Evolutionary conservation across 2,113 vertebrate species (phyloP).

Genomic region (Zosterops lateralis): DNA sequence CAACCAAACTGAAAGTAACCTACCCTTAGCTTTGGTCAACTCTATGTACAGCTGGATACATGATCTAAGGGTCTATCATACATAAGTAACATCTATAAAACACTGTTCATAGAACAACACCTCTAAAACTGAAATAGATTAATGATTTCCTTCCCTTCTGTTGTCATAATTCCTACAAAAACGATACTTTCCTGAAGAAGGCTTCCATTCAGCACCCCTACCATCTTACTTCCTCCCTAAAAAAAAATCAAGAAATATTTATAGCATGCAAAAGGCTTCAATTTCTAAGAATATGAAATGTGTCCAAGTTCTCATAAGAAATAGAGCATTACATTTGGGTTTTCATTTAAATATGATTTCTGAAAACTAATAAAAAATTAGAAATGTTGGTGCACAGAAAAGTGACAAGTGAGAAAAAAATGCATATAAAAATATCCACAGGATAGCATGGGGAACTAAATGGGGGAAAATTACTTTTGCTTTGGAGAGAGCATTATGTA

Average conservation of each 20-base stretch:
- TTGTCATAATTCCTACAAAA: not conserved
- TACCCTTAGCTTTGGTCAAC: not conserved
- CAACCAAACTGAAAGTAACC: not conserved
- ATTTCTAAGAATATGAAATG: not conserved
- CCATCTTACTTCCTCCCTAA: not conserved
- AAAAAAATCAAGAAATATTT: not conserved
- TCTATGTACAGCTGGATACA: not conserved
- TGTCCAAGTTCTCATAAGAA: not conserved
- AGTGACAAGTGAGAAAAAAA: constrained; percentile 44
- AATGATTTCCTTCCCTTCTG: not conserved
- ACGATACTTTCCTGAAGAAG: not conserved
- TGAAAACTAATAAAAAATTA: constrained; percentile 48
- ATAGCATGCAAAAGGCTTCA: not conserved
- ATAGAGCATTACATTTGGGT: not conserved
- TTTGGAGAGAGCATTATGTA: constrained; percentile 50
- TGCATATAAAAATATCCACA: constrained; percentile 10
- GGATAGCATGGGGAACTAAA: constrained; percentile 42
- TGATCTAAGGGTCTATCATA: not conserved
- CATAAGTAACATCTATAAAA: not conserved
- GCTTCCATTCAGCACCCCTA: not conserved
- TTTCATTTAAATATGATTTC: constrained; percentile 41
- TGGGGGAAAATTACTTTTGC: constrained; percentile 43
- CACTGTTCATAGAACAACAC: not conserved
- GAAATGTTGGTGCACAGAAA: constrained; percentile 34
- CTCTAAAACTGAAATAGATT: not conserved